Evolutionary conservation across 2,888 invertebrate genomes (phyloP), one percentile per base, ranked within the genome.

Genomic region (Apamea epomidion): DNA sequence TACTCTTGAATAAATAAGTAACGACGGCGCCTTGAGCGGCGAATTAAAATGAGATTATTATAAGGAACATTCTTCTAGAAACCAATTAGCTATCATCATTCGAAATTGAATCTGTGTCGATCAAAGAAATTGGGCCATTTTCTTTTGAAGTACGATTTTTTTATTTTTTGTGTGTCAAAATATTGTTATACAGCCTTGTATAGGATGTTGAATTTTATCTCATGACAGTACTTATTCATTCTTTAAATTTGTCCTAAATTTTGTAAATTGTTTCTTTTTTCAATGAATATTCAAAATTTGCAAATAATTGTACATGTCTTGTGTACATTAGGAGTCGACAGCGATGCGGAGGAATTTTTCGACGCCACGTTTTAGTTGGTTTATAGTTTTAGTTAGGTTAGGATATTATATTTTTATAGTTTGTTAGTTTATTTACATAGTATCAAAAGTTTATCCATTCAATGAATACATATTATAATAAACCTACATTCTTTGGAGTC

Each of bases 1-100:
- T 73, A 78, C 80, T 83, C 80, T 88, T 93, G 92, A 93, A 94
- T 94, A 93, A 94, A 91, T 93, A 92, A 93, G 87, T 88, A 48
- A 51, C 60, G 87, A 83, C 85, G 86, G 87, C 90, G 91, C 92
- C 92, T 89, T 86, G 79, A 90, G 92, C 90, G 89, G 84, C 79
- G 90, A 92, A 92, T 93, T 93, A 91, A 92, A 94, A 91, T 84
- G 83, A 90, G 91, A 93, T 94, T 90, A 86, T 82, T 89, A 82
- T 81, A 90, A 89, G 87, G 74, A 69, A 87, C 48, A 76, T 85
- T 85, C 76, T 85, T 71, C 73, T 76, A 74, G 67, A 87, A 79
- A 74, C 65, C 64, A 84, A 76, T 87, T 85, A 80, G 76, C 60
- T 72, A 74, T 76, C 29, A 73, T 51, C 80, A 71, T 87, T 76